A percentile compares a stretch with the other conserved stretches of the same genome.
phyloP scores from a whole-genome alignment of 92 coral and sea anemone genomes.

The Phenganax stokvisi region DNA sequence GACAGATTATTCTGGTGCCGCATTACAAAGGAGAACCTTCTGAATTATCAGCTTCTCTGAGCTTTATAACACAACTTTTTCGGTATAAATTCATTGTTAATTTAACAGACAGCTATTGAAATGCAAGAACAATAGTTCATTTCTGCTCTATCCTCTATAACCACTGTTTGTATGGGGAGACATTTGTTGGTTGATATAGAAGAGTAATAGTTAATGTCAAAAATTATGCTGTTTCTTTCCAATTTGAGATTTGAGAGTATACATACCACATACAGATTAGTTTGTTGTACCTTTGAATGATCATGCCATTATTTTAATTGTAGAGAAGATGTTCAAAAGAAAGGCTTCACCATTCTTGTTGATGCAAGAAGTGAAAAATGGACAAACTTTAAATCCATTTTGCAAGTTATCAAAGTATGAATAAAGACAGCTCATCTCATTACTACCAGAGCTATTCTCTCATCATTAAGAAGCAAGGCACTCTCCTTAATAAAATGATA shows the following conservation, averaged over 20 bases:
- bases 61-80: conserved; percentile 70
- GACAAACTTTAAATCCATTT: conserved; percentile 79
- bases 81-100: conserved; percentile 51
- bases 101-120: not conserved
- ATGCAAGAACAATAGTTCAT: not conserved
- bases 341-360: conserved; percentile 62
- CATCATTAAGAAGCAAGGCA: too few species aligned
- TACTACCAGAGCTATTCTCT: too few species aligned
- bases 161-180: not conserved
- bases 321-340: conserved; percentile 62
- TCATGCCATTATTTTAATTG: not conserved
- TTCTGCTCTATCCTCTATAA: not conserved
- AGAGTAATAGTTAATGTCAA: not conserved
- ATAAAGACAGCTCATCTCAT: not conserved
- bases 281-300: not conserved
- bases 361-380: conserved; percentile 91
- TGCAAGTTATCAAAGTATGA: conserved; percentile 71
- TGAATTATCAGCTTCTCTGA: conserved; percentile 68
- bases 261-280: too few species aligned
- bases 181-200: not conserved
- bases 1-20: conserved; percentile 69
- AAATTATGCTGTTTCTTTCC: too few species aligned
- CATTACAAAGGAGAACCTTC: conserved; percentile 48
- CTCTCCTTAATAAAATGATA: too few species aligned
- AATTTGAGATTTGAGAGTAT: too few species aligned